Evolutionary conservation across 2,113 vertebrate species (phyloP).

Genomic region (Vulpes lagopus): DNA sequence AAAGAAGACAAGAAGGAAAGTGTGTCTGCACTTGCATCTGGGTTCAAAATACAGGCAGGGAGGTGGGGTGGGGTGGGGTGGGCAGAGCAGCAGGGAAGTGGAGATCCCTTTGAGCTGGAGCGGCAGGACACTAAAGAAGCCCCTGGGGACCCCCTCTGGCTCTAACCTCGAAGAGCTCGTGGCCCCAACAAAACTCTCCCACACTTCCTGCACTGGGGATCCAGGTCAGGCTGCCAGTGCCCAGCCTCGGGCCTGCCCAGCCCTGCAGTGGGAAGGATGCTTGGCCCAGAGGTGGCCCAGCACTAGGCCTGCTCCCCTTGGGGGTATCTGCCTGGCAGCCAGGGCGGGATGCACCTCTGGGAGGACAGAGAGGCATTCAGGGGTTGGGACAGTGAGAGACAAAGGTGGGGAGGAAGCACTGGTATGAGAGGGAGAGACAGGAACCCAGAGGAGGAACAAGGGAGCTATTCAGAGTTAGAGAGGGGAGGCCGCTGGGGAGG

Average conservation of each 20-base stretch:
- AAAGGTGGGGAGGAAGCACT: conserved; percentile 65
- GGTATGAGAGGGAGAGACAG: conserved; percentile 46
- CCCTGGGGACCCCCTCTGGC: not conserved
- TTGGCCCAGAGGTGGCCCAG: not conserved
- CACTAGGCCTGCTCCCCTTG: not conserved
- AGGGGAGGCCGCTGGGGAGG: conserved; percentile 45
- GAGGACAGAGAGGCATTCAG: conserved; percentile 69
- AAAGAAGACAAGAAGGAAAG: not conserved
- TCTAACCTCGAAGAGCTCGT: not conserved
- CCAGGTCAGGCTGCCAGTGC: not conserved
- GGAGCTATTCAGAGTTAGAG: conserved; percentile 68
- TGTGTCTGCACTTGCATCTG: not conserved
- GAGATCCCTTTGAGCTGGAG: not conserved
- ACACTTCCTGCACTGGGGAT: not conserved
- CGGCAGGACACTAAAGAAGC: not conserved
- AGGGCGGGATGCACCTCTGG: conserved; percentile 49
- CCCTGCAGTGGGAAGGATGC: not conserved
- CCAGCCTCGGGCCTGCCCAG: not conserved
- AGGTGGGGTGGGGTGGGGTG: not conserved
- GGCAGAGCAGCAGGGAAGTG: not conserved
- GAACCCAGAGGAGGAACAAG: conserved; percentile 58
- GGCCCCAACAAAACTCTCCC: not conserved
- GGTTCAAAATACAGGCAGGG: not conserved
- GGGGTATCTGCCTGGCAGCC: not conserved
- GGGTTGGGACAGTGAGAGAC: conserved; percentile 26